Conservation (phyloP, 1,140 invertebrate genomes). For the Drosophila funebris region DNA sequence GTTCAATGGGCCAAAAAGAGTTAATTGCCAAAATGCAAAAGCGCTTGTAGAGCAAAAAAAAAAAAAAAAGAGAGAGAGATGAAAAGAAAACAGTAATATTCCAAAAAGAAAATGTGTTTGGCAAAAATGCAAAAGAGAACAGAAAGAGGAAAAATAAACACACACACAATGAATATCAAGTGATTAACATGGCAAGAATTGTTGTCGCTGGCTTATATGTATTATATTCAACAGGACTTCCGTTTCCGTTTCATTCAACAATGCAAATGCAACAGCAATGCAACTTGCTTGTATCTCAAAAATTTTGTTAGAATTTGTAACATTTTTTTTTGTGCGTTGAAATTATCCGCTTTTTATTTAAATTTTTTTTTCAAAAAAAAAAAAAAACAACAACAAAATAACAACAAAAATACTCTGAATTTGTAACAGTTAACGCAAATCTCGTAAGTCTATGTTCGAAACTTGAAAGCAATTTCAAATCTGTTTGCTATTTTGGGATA, state of each 20-base stretch:
- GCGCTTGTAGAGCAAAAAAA: constrained; percentile 3
- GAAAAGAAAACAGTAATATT: background rate
- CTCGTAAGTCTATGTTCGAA: constrained; percentile 7
- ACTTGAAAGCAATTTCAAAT: constrained; percentile 18
- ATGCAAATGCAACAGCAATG: constrained; percentile 65
- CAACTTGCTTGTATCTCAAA: constrained; percentile 53
- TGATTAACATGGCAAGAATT: constrained; percentile 28
- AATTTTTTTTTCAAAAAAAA: background rate
- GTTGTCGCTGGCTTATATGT: constrained; percentile 1
- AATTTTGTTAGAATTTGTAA: constrained; percentile 67
- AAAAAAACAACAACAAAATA: background rate
- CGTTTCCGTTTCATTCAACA: constrained; percentile 41
- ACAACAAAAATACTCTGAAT: constrained; percentile 22
- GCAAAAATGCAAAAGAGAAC: constrained; percentile 22
- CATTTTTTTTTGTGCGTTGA: constrained; percentile 49
- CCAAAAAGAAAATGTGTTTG: constrained; percentile 6
- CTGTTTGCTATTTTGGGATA: background rate
- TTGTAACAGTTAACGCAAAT: constrained; percentile 39
- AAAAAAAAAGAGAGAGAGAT: background rate
- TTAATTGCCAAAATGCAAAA: constrained; percentile 32
- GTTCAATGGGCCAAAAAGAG: constrained; percentile 31
- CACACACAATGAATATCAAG: constrained; percentile 26
- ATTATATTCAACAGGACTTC: constrained; percentile 13
- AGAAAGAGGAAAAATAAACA: background rate
- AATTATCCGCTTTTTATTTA: constrained; percentile 19